These are phyloP conservation scores for Eurytoma californica DNA, from an alignment of 2,888 invertebrate genomes.

Conservation along the genomic window DNA sequence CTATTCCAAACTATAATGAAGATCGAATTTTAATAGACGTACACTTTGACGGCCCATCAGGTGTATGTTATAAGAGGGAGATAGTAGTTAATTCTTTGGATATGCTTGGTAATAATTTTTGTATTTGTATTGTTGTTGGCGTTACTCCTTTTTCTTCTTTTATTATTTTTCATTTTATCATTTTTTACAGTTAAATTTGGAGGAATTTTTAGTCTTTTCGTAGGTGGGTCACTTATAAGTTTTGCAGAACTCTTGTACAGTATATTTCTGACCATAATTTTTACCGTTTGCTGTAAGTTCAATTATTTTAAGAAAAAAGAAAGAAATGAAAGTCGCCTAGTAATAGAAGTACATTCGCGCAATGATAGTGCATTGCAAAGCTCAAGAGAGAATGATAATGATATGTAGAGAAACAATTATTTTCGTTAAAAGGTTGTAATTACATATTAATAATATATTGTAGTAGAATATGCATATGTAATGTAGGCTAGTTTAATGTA, in stretches of 20 bases:
- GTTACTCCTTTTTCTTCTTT: background rate
- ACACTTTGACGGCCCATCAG: conserved; percentile 72
- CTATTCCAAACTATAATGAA: background rate
- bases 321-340: too few relatives aligned
- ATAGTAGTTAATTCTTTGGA: conserved; percentile 75
- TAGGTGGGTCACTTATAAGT: conserved; percentile 75
- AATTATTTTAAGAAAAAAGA: too few relatives aligned
- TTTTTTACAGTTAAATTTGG: conserved; percentile 73
- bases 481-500: too few relatives aligned
- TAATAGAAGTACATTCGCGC: too few relatives aligned
- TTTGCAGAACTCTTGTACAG: conserved; percentile 73
- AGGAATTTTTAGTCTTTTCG: conserved; percentile 75
- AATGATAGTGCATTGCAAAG: too few relatives aligned
- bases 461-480: too few relatives aligned
- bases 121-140: background rate
- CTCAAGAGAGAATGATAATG: too few relatives aligned
- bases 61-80: conserved; percentile 75
- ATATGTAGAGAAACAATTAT: too few relatives aligned
- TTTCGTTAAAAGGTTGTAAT: too few relatives aligned
- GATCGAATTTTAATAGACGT: conserved; percentile 71
- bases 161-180: background rate
- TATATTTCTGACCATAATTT: too few relatives aligned
- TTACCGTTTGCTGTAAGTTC: too few relatives aligned
- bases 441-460: too few relatives aligned
- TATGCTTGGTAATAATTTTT: conserved; percentile 70